A percentile compares a stretch with the other conserved stretches of the same genome.
phyloP scores from a whole-genome alignment of 2,113 vertebrate genomes.

The Campylomormyrus tamandua region DNA sequence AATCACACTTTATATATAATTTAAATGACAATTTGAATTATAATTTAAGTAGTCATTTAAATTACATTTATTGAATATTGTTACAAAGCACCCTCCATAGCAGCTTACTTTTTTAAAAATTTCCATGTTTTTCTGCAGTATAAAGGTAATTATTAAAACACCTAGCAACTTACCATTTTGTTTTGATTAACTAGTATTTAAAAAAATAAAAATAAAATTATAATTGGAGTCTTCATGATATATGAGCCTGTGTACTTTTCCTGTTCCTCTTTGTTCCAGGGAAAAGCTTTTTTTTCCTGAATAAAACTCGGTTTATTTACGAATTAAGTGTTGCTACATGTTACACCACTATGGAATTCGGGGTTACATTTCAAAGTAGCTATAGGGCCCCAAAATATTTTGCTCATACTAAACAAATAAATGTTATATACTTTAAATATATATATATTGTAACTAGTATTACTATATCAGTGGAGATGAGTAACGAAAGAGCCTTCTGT shows the following conservation, averaged over 20 bases:
- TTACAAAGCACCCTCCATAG: not conserved
- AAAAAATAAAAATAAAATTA: too few relatives aligned
- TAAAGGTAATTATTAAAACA: not conserved
- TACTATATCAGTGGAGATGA: not conserved
- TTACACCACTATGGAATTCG: not conserved
- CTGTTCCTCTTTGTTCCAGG: not conserved
- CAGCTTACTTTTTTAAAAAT: not conserved
- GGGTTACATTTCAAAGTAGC: not conserved
- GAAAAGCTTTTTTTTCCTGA: not conserved
- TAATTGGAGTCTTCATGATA: not conserved
- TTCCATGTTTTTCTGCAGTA: not conserved
- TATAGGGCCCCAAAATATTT: not conserved
- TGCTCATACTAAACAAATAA: not conserved
- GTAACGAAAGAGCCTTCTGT: not conserved
- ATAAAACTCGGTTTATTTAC: not conserved
- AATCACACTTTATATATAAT: too few relatives aligned
- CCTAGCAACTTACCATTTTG: not conserved
- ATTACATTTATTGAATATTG: not conserved
- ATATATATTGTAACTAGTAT: not conserved
- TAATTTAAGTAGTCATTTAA: not conserved
- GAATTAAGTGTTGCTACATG: not conserved
- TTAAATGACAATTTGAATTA: too few relatives aligned
- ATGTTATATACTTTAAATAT: not conserved
- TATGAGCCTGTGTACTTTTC: not conserved
- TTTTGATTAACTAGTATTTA: not conserved